Percentiles rank a stretch among this genome's conserved stretches.
These are phyloP conservation scores for Petrocephalus microphthalmus DNA, from an alignment of 2,113 vertebrate genomes.

Conservation along the genomic window DNA sequence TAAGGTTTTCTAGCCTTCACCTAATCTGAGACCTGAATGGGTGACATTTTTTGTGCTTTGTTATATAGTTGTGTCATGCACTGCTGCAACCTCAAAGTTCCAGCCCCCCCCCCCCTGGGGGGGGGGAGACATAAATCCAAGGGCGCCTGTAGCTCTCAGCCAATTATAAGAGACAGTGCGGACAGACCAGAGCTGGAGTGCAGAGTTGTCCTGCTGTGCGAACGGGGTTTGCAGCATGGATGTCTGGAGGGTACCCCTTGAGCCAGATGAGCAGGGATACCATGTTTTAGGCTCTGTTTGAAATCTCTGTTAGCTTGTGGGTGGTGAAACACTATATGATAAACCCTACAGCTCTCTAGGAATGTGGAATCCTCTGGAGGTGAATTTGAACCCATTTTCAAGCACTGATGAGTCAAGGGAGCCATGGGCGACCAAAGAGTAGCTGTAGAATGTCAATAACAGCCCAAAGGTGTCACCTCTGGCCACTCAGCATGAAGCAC, in stretches of 20 bases:
- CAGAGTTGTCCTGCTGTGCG: constrained; percentile 5
- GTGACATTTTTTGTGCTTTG: constrained; percentile 10
- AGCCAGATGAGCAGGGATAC: constrained; percentile 9
- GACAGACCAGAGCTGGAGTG: constrained; percentile 8
- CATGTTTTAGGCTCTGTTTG: constrained; percentile 6
- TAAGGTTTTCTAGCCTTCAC: constrained; percentile 10
- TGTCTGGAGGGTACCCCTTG: constrained; percentile 8
- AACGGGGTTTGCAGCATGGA: constrained; percentile 1
- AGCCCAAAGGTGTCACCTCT: neutral
- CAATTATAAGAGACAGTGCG: constrained; percentile 10
- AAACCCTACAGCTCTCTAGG: neutral
- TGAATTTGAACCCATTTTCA: neutral
- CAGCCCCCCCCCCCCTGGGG: neutral
- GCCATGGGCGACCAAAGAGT: neutral
- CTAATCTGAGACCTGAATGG: constrained; percentile 11
- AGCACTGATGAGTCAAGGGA: neutral
- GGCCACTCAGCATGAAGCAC: neutral
- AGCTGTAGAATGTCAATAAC: constrained; percentile 8
- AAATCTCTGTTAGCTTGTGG: constrained; percentile 10
- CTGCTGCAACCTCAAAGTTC: constrained; percentile 11
- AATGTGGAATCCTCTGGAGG: neutral
- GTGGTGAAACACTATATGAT: neutral
- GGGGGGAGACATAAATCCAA: constrained; percentile 5
- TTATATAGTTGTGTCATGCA: constrained; percentile 12
- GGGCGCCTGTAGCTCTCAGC: constrained; percentile 8